phyloP scores from a whole-genome alignment of 2,113 vertebrate species.

The Aegypius monachus region DNA sequence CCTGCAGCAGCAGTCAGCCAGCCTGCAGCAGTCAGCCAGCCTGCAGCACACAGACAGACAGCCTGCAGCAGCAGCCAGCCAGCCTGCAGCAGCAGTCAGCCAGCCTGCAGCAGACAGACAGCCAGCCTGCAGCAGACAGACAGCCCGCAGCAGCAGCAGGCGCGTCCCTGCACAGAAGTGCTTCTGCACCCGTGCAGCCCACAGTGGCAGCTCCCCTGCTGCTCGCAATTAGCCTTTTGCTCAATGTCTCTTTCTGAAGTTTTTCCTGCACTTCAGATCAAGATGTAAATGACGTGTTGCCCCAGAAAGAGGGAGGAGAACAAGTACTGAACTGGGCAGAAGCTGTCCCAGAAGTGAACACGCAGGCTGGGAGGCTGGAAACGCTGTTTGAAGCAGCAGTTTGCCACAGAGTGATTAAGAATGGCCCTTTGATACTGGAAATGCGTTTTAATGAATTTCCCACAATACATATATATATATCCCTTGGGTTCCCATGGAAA shows the following conservation, averaged over 20 bases:
- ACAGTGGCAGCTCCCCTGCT: accelerated
- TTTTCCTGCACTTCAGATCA: background rate
- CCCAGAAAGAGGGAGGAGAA: background rate
- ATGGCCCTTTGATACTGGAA: background rate
- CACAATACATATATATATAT: background rate
- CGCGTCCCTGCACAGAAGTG: accelerated
- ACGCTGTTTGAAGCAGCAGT: background rate
- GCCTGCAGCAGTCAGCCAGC: background rate
- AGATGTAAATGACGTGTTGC: background rate
- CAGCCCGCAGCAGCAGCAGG: background rate
- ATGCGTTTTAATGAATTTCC: background rate
- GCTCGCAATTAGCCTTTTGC: background rate
- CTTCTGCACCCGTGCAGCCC: accelerated
- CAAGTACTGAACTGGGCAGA: background rate
- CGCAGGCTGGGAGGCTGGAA: background rate
- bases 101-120: background rate
- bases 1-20: background rate
- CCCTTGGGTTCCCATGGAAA: background rate
- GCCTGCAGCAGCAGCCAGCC: background rate
- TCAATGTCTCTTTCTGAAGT: accelerated
- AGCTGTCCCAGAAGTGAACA: background rate
- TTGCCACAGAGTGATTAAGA: background rate
- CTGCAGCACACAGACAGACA: too few relatives aligned
- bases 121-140: background rate
- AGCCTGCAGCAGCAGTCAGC: background rate